Evolutionary conservation across 2,797 vertebrate genomes (phyloP).

Genomic region (Scolopax rusticola): DNA sequence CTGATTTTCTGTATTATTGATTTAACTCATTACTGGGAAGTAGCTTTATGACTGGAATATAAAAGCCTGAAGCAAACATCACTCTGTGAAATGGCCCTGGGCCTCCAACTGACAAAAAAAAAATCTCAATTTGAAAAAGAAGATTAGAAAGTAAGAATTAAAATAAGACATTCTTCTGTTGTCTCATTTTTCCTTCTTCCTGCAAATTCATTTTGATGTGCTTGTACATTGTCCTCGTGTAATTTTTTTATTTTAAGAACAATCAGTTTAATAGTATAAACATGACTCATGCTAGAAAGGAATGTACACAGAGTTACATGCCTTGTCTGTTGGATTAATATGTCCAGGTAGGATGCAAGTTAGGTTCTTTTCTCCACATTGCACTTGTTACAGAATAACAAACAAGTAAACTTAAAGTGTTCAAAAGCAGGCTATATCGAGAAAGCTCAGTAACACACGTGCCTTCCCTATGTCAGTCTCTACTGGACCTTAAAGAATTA

Average conservation of each 20-base stretch:
- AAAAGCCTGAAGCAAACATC: not conserved
- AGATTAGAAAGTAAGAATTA: not conserved
- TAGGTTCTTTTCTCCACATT: not conserved
- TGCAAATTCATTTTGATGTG: not conserved
- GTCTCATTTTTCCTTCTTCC: not conserved
- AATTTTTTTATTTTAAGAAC: not conserved
- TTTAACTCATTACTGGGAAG: slow-evolving; percentile 10
- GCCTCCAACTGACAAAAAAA: not conserved
- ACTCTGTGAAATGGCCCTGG: not conserved
- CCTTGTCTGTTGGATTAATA: not conserved
- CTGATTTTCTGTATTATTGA: not conserved
- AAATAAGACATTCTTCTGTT: not conserved
- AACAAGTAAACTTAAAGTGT: not conserved
- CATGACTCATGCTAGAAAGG: not conserved
- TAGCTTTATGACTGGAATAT: not conserved
- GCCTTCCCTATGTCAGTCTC: not conserved
- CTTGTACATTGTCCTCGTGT: not conserved
- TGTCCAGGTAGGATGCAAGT: not conserved
- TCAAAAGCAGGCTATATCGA: not conserved
- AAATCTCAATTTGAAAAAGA: not conserved
- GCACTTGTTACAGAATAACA: not conserved
- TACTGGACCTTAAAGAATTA: not conserved
- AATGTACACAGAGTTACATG: not conserved
- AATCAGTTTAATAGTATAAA: not conserved
- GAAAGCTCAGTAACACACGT: not conserved